Evolutionary conservation across 2,888 invertebrate genomes (phyloP), one percentile per base, ranked within the genome.

Genomic region (Neoscelio sp.): DNA sequence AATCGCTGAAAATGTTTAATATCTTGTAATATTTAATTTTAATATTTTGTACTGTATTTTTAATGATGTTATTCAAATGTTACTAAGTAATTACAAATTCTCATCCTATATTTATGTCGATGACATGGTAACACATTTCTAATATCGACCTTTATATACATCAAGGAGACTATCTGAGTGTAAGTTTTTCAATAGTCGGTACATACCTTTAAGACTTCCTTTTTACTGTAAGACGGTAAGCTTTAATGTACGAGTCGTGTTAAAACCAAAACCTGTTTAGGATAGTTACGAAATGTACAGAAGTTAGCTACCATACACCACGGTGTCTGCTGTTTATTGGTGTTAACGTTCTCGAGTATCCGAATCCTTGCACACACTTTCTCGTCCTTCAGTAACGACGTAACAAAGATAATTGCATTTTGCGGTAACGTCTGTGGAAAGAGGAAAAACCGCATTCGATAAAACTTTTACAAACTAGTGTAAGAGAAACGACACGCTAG

Each of bases 191-290:
- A 26, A 15, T 28, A 15, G 15, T 23, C 23, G 3, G 23, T 23
- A 2, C 10, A 23, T 30, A 38, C 18, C 35, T 46, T 73, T 44
- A 46, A 54, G 42, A 64, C n/a, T 46, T 60, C 46, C 60, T 68
- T 76, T 64, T 44, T 30, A 67, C 62, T 70, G 46, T 65, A 71
- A 76, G 73, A 78, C 77, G 77, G 79, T 80, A 78, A 83, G 84
- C 84, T 85, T 88, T 88, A 88, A 88, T 88, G 88, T 85, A 84
- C 83, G 85, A 88, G 85, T 85, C 86, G 80, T 88, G 88, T 88
- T 85, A 80, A 82, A 84, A 83, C 81, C 81, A 82, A 85, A 85
- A 86, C 83, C 85, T 84, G 85, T 87, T 88, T 86, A 81, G 83
- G 64, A 78, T 85, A 86, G 87, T 87, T 88, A 84, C 79, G 80